Evolutionary conservation across 2,797 vertebrate genomes (phyloP), one percentile per base, ranked within the genome.

Genomic region (Cynodonichthys magdalenae): DNA sequence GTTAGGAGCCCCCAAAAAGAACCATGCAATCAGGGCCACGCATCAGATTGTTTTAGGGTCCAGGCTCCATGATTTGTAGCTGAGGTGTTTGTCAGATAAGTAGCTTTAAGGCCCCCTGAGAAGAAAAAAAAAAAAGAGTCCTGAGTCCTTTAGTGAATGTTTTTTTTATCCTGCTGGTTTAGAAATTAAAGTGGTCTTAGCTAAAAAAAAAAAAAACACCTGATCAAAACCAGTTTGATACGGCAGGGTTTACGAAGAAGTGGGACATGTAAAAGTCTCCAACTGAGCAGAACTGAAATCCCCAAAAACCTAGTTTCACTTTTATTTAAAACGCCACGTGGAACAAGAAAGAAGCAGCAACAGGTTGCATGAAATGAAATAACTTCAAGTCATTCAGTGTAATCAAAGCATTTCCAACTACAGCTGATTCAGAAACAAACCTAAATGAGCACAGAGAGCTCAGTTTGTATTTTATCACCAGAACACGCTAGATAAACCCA

Each of bases 111-210:
- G 72, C 57, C 75, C 49, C 34, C 53, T n/a, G 45, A 81, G 66
- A 83, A 62, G 79, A 77, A 49, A 71, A 83, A 53, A n/a, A n/a
- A n/a, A n/a, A n/a, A n/a, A n/a, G n/a, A n/a, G n/a, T n/a, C n/a
- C n/a, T n/a, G n/a, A n/a, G n/a, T 65, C 71, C 75, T 63, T 58
- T 63, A 79, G 67, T 63, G 68, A 66, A 51, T 29, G 27, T 69
- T 85, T 80, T 69, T 54, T 24, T 24, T 2, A 24, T 46, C 70
- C 70, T 27, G 66, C 79, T 61, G 72, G 55, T 74, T 76, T 71
- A 12, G 15, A 56, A 75, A 86, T 81, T 86, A 80, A 86, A 81
- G 46, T 61, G 47, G 79, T 52, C 14, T 84, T 75, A 90, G 67
- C 52, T 63, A 75, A 24, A 24, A 24, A 24, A 24, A 24, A 24